phyloP scores from a whole-genome alignment of 2,888 invertebrate species.

The Ochropleura plecta region DNA sequence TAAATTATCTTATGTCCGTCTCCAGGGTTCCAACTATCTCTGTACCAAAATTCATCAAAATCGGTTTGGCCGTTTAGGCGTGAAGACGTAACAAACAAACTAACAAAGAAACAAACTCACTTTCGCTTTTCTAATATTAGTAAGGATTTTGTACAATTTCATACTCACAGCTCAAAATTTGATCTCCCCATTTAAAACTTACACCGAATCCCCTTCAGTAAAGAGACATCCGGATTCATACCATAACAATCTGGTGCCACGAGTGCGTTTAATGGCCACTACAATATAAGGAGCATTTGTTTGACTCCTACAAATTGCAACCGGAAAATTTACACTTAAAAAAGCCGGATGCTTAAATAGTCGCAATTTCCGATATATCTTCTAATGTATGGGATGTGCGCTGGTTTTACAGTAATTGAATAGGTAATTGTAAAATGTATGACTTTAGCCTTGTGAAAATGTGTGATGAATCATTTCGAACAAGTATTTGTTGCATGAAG shows the following conservation, averaged over 20 bases:
- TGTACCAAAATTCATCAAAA: no score
- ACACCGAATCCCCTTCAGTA: constrained; percentile 53
- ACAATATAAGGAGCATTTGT: constrained; percentile 71
- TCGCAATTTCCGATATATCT: constrained; percentile 87
- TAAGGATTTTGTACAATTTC: background rate
- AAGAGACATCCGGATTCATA: constrained; percentile 66
- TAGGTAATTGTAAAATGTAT: constrained; percentile 67
- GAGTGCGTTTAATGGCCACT: constrained; percentile 75
- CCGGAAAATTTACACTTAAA: constrained; percentile 90
- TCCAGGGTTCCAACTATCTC: no score
- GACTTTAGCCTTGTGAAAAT: constrained; percentile 61
- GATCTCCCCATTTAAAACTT: constrained; percentile 55
- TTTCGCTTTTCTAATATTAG: no score
- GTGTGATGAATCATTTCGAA: constrained; percentile 39
- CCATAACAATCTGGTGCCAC: constrained; percentile 62
- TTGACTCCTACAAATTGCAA: constrained; percentile 84
- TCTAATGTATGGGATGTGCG: constrained; percentile 80
- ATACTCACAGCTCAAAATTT: constrained; percentile 15
- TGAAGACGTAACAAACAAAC: no score
- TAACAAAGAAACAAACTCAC: no score
- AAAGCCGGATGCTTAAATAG: constrained; percentile 89
- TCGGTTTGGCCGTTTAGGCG: no score
- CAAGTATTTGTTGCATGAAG: constrained; percentile 15
- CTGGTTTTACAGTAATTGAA: constrained; percentile 73
- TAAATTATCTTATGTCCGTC: no score